These are phyloP conservation scores for Pipra filicauda DNA, from an alignment of 2,113 vertebrate species.

Conservation along the genomic window DNA sequence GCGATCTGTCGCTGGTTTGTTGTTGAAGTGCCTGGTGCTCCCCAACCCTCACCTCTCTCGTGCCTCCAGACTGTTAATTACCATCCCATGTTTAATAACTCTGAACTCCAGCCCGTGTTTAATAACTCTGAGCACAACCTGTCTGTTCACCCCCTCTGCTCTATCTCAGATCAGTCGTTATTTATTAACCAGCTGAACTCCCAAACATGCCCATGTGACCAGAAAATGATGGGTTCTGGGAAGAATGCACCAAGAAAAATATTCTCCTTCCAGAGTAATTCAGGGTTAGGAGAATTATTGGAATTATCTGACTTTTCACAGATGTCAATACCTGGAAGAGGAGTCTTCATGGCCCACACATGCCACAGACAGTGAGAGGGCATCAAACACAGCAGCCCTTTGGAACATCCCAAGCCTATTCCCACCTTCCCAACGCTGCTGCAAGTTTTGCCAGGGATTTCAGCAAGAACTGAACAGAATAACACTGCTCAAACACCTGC, in stretches of 20 bases:
- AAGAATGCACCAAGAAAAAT: not conserved
- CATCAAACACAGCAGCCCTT: not conserved
- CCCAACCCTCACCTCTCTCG: not conserved
- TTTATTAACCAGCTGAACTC: not conserved
- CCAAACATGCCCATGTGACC: not conserved
- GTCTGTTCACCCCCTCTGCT: not conserved
- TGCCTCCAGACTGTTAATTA: not conserved
- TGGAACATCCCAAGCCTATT: no score
- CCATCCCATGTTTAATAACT: not conserved
- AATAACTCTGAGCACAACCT: not conserved
- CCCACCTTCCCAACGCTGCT: not conserved
- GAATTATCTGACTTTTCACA: not conserved
- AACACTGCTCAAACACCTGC: not conserved
- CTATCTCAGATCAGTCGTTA: not conserved
- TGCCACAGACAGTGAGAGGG: not conserved
- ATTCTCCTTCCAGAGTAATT: not conserved
- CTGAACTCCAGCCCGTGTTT: not conserved
- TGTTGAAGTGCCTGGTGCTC: not conserved
- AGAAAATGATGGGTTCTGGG: not conserved
- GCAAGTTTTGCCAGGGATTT: not conserved
- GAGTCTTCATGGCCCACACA: not conserved
- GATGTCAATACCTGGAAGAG: not conserved
- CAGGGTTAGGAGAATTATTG: not conserved
- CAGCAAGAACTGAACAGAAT: not conserved
- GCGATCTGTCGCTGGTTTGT: not conserved